Evolutionary conservation across 2,888 invertebrate species (phyloP).

Genomic region (Drosophila cracens): DNA sequence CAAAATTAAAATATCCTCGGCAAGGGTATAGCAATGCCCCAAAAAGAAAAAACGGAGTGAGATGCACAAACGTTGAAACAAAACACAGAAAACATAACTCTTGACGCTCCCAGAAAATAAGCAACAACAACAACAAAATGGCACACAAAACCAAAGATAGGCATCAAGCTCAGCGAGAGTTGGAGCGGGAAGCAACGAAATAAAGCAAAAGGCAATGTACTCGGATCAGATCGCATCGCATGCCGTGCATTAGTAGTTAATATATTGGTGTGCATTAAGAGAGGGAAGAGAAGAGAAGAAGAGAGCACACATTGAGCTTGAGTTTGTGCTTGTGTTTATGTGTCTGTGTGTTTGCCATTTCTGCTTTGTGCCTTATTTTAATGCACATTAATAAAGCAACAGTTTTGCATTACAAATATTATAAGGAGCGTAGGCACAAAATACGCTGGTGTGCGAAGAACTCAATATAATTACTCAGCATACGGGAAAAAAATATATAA

Average conservation of each 20-base stretch:
- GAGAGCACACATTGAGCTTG: slow-evolving; percentile 10
- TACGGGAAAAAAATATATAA: background rate
- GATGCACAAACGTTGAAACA: slow-evolving; percentile 46
- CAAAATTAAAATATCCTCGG: background rate
- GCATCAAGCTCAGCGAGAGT: slow-evolving; percentile 27
- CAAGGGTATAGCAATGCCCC: slow-evolving; percentile 23
- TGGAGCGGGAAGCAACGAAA: slow-evolving; percentile 21
- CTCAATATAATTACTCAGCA: background rate
- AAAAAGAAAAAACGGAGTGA: slow-evolving; percentile 41
- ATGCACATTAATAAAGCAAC: slow-evolving; percentile 60
- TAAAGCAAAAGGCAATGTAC: slow-evolving; percentile 53
- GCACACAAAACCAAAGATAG: slow-evolving; percentile 36
- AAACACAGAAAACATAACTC: slow-evolving; percentile 52
- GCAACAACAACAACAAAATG: slow-evolving; percentile 5
- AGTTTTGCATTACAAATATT: slow-evolving; percentile 44
- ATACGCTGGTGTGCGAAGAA: background rate
- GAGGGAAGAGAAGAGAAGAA: slow-evolving; percentile 18
- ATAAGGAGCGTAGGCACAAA: slow-evolving; percentile 21
- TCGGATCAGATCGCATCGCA: slow-evolving; percentile 55
- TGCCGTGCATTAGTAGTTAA: slow-evolving; percentile 30
- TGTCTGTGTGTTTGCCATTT: slow-evolving; percentile 23
- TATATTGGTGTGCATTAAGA: slow-evolving; percentile 9
- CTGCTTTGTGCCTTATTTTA: slow-evolving; percentile 47
- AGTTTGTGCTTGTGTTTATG: slow-evolving; percentile 36
- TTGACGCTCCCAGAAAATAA: slow-evolving; percentile 43